Conservation (phyloP, 1,140 invertebrate species). For the Trypoxylus dichotomus region DNA sequence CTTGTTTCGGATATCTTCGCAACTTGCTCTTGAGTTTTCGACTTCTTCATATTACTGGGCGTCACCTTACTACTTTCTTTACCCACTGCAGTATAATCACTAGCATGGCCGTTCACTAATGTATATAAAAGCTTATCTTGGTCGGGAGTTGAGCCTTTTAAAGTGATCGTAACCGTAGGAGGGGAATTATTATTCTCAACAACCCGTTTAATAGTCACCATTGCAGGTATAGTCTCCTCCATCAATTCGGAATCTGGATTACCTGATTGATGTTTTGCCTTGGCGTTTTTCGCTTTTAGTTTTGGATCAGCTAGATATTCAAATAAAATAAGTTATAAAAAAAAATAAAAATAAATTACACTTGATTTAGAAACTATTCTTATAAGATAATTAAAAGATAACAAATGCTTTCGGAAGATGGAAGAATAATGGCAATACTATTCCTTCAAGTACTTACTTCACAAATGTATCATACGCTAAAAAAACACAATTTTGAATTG, state of each 20-base stretch:
- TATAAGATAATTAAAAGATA: no score
- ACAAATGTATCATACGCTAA: no score
- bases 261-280: constrained; percentile 33
- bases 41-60: constrained; percentile 41
- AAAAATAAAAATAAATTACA: no score
- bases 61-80: constrained; percentile 29
- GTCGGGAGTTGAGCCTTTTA: constrained; percentile 73
- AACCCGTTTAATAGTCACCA: constrained; percentile 73
- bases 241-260: constrained; percentile 39
- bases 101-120: constrained; percentile 67
- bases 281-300: constrained; percentile 26
- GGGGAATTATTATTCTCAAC: constrained; percentile 66
- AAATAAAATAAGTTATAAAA: background rate
- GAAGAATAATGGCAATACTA: no score
- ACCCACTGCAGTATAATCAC: background rate
- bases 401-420: no score
- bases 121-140: constrained; percentile 75
- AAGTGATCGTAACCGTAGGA: constrained; percentile 74
- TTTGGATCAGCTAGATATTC: background rate
- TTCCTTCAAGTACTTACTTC: no score
- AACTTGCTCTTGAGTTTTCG: constrained; percentile 38
- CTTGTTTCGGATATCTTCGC: constrained; percentile 32
- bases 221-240: constrained; percentile 56
- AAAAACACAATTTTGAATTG: no score
- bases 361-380: no score